Evolutionary conservation across 2,888 invertebrate species (phyloP).

Genomic region (Thymelicus acteon): DNA sequence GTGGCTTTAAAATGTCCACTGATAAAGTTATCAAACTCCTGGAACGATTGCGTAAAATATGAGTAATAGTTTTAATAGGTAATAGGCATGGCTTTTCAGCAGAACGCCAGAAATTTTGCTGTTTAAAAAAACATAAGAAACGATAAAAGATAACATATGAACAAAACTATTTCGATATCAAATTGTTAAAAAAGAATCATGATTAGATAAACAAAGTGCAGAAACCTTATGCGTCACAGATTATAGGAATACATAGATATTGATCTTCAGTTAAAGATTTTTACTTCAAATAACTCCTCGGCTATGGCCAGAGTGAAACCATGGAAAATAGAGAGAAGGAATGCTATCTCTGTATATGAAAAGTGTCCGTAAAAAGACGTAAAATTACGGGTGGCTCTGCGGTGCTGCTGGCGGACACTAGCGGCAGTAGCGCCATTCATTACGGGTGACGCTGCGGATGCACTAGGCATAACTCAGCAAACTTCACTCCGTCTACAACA

Average conservation of each 20-base stretch:
- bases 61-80: background rate
- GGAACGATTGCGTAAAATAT: background rate
- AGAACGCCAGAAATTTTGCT: background rate
- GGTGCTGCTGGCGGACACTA: too few species aligned
- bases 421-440: too few species aligned
- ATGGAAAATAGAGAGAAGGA: too few species aligned
- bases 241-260: background rate
- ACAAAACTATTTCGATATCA: constrained; percentile 10
- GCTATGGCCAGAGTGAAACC: background rate
- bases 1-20: background rate
- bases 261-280: background rate
- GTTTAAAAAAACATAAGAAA: background rate
- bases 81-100: background rate
- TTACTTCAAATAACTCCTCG: background rate
- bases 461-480: too few species aligned
- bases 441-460: too few species aligned
- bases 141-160: constrained; percentile 11
- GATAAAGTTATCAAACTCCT: constrained; percentile 19
- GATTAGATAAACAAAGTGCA: constrained; percentile 23
- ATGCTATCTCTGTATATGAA: too few species aligned
- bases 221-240: constrained; percentile 9
- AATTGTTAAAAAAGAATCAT: constrained; percentile 17
- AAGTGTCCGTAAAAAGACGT: too few species aligned
- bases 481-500: too few species aligned
- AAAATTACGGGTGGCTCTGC: too few species aligned